A percentile compares a stretch with the other conserved stretches of the same genome.
Evolutionary conservation across 2,888 invertebrate genomes (phyloP).

Genomic region (Adela reaumurella): DNA sequence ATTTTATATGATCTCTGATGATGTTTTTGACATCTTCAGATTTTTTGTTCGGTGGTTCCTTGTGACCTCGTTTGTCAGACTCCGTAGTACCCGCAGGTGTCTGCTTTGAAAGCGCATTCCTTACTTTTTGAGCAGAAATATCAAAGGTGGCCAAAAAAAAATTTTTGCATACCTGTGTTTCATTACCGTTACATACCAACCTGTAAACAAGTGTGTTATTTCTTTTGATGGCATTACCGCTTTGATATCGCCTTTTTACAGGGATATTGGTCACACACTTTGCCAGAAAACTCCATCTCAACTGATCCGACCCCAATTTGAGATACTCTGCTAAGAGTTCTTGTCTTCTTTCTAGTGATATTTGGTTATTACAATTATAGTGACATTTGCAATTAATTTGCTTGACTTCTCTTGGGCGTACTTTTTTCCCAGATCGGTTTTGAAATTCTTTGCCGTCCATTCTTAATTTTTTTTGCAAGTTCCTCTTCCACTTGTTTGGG

Average conservation of each 20-base stretch:
- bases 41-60: background rate
- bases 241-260: no score
- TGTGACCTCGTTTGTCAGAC: background rate
- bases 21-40: background rate
- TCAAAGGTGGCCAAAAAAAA: slow-evolving; percentile 3
- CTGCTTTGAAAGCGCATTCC: slow-evolving; percentile 3
- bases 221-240: background rate
- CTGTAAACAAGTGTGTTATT: slow-evolving; percentile 1
- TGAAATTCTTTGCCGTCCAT: no score
- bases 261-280: no score
- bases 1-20: background rate
- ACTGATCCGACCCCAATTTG: no score
- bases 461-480: no score
- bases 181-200: slow-evolving; percentile 1
- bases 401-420: background rate
- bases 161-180: background rate
- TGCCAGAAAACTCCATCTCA: no score
- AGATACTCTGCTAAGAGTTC: no score
- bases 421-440: no score
- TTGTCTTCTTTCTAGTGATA: background rate
- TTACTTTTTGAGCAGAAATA: slow-evolving; percentile 3
- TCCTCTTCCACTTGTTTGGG: no score
- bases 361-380: background rate
- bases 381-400: background rate
- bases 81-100: slow-evolving; percentile 3